A percentile compares a stretch with the other conserved stretches of the same genome.
These are phyloP conservation scores for Falco naumanni DNA, from an alignment of 2,797 vertebrate genomes.

Conservation along the genomic window DNA sequence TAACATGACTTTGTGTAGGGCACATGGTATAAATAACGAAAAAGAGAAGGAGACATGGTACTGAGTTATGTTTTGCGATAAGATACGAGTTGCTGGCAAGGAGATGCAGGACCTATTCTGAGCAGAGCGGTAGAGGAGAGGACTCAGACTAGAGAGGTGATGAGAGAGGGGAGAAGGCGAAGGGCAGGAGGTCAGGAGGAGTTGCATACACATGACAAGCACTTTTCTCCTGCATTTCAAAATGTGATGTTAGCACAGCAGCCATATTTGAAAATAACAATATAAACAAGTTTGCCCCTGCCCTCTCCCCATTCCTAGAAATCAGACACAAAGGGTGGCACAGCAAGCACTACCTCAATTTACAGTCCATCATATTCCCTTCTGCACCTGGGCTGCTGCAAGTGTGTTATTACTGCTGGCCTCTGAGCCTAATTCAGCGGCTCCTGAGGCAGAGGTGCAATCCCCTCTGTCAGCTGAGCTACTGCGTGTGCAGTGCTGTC, in stretches of 20 bases:
- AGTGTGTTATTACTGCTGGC: background rate
- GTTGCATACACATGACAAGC: background rate
- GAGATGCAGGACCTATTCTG: background rate
- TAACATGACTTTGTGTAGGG: background rate
- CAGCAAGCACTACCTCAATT: background rate
- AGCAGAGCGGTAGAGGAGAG: background rate
- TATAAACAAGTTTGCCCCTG: background rate
- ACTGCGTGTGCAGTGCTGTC: background rate
- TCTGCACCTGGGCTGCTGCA: background rate
- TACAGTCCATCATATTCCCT: background rate
- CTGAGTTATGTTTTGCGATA: conserved; percentile 36
- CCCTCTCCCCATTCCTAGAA: background rate
- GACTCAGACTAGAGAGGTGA: background rate
- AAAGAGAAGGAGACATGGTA: background rate
- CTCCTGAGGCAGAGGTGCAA: background rate
- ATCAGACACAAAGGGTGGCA: background rate
- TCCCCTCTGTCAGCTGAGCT: background rate
- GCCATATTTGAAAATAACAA: background rate
- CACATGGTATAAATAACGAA: conserved; percentile 17
- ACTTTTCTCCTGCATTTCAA: background rate
- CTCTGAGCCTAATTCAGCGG: background rate
- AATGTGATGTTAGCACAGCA: background rate
- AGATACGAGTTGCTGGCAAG: background rate
- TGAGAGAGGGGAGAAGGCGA: background rate
- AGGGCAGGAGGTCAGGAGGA: background rate